Evolutionary conservation across 2,113 vertebrate genomes (phyloP), one percentile per base, ranked within the genome.

Genomic region (Setophaga petechia): DNA sequence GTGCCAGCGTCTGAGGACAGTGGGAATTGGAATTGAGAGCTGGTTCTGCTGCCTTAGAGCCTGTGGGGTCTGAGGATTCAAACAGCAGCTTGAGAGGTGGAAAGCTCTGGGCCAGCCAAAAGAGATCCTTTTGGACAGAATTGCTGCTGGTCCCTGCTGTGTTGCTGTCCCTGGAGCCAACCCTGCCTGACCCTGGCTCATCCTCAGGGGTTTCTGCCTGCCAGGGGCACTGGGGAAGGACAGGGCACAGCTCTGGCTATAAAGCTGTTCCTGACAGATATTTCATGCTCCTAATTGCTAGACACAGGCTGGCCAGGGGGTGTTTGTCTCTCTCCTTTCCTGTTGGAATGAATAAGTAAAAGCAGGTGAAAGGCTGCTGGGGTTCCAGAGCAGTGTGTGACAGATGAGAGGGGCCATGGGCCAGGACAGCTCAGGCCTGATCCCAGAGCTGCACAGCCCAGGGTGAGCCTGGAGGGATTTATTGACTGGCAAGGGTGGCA

Each of bases 231-330:
- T 46, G 59, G 30, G 37, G 74, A 83, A 92, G 91, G 67, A 59
- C 47, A 72, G 49, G 44, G 41, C 55, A 72, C 61, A 89, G n/a
- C 76, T 81, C 68, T 74, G 57, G 39, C 43, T 86, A 47, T 35
- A 81, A 89, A 93, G 68, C 77, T 89, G 24, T 13, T 94, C 80
- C 76, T 89, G 80, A 24, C 59, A 68, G 73, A 51, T 78, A 90
- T 84, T 91, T 89, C 89, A 72, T 68, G 91, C 52, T 84, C 57
- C 73, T 94, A 65, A 86, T 75, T 91, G 84, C 96, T 96, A n/a
- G 94, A 75, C 83, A 87, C 52, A 83, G 91, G 65, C 89, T 72
- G 55, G 47, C 49, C 15, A 9, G 68, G 65, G 68, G 69, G 31
- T 82, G 93, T 66, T 90, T 63, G 39, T 41, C 57, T 81, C 52